A percentile compares a stretch with the other conserved stretches of the same genome.
Evolutionary conservation across 1,140 invertebrate genomes (phyloP).

Genomic region (Cheumatopsyche charites): DNA sequence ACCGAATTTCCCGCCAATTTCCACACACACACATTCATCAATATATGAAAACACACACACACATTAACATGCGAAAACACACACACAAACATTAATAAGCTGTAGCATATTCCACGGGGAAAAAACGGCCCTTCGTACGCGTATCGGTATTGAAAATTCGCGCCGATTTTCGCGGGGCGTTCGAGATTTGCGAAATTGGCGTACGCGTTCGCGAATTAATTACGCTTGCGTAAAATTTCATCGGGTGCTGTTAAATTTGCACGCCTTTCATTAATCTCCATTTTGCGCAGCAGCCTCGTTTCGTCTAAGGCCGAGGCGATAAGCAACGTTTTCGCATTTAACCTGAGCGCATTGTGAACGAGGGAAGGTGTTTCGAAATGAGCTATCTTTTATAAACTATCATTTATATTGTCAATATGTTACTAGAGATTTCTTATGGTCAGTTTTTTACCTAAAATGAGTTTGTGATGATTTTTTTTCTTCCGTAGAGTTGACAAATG

Average conservation of each 20-base stretch:
- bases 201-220: conserved; percentile 16
- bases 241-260: conserved; percentile 30
- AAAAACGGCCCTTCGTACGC: not conserved
- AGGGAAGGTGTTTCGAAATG: no score
- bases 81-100: not conserved
- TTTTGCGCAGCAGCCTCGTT: conserved; percentile 15
- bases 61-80: not conserved
- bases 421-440: no score
- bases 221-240: conserved; percentile 25
- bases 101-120: not conserved
- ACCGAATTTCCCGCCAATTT: not conserved
- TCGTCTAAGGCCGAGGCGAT: no score
- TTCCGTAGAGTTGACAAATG: no score
- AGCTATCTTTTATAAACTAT: no score
- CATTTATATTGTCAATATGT: no score
- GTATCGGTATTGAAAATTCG: not conserved
- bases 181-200: conserved; percentile 1
- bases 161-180: not conserved
- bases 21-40: not conserved
- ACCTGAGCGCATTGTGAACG: no score
- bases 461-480: no score
- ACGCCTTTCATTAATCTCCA: conserved; percentile 40
- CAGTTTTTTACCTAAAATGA: no score
- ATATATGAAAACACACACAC: not conserved
- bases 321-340: no score